phyloP scores from a whole-genome alignment of 2,113 vertebrate genomes.

The Balaeniceps rex region DNA sequence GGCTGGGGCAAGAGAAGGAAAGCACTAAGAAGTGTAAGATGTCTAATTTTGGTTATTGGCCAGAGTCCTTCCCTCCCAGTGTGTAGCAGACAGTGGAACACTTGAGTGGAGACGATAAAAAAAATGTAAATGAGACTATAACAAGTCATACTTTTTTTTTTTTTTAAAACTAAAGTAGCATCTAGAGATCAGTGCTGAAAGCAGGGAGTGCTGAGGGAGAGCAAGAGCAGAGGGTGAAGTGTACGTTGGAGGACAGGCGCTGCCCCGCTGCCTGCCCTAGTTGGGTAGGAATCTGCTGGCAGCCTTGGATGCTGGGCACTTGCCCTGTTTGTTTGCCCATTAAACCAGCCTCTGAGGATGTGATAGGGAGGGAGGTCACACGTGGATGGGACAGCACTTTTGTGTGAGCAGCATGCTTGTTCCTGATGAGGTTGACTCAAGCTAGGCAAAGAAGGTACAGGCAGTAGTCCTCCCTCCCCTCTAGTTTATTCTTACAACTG shows the following conservation, averaged over 20 bases:
- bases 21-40: background rate
- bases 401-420: rapidly evolving
- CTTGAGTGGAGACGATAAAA: background rate
- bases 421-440: background rate
- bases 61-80: background rate
- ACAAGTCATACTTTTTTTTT: background rate
- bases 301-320: background rate
- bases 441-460: background rate
- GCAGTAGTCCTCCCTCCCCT: background rate
- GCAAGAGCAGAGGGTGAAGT: background rate
- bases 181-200: background rate
- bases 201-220: background rate
- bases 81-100: background rate
- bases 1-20: background rate
- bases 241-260: background rate
- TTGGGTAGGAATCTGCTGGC: background rate
- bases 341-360: background rate
- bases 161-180: too few relatives aligned
- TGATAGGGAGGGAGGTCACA: background rate
- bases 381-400: background rate
- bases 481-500: background rate
- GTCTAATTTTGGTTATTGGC: background rate
- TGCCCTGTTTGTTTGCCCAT: background rate
- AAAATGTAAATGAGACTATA: background rate
- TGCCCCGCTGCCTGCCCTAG: background rate